These are phyloP conservation scores for Actinia equina DNA, from an alignment of 64 coral and sea anemone species.

Conservation along the genomic window DNA sequence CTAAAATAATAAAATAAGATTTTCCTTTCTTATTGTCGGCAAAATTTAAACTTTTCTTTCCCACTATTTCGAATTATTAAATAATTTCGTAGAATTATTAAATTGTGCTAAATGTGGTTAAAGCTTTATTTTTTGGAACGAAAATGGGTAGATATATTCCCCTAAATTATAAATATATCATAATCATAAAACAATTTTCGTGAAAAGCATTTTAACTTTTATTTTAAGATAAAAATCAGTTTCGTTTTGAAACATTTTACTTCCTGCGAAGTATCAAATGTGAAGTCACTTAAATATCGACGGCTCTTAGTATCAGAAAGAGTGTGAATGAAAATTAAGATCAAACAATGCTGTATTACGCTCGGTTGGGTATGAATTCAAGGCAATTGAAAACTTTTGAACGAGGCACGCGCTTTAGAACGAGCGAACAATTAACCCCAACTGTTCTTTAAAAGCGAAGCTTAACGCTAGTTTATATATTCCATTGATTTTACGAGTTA, in stretches of 20 bases:
- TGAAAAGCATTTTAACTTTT: too few relatives aligned
- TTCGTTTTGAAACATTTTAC: neutral
- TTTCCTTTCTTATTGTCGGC: too few relatives aligned
- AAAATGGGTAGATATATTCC: too few relatives aligned
- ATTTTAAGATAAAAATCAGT: neutral
- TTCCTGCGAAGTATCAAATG: conserved; percentile 1
- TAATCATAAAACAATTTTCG: too few relatives aligned
- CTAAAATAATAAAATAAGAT: too few relatives aligned
- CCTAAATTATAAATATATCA: too few relatives aligned
- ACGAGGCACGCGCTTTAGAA: conserved; percentile 2
- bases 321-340: neutral
- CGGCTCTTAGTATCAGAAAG: neutral
- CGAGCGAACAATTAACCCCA: neutral
- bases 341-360: neutral
- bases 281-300: neutral
- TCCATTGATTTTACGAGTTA: neutral
- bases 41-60: too few relatives aligned
- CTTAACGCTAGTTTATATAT: too few relatives aligned
- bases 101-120: too few relatives aligned
- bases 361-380: neutral
- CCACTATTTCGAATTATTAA: too few relatives aligned
- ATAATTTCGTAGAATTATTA: too few relatives aligned
- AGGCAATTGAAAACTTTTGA: neutral
- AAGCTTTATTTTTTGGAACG: too few relatives aligned
- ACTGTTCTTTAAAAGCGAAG: neutral